Conservation (phyloP, 2,113 vertebrate genomes). For the Aphelocoma coerulescens region DNA sequence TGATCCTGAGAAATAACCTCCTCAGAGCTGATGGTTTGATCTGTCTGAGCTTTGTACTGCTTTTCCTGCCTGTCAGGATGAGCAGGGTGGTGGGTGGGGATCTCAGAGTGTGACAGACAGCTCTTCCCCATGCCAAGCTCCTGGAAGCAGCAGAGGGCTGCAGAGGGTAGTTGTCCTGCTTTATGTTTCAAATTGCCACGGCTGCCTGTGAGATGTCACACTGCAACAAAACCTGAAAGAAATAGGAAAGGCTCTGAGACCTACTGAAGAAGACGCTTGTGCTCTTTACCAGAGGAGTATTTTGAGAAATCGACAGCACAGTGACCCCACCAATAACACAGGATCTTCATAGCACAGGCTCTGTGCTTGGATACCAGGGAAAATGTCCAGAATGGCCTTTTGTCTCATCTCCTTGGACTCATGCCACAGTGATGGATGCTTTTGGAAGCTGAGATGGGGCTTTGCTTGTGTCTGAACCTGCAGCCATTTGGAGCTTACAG, state of each 20-base stretch:
- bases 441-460: slow-evolving; percentile 4
- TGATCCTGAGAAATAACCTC: neutral
- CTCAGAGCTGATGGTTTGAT: neutral
- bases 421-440: neutral
- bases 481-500: neutral
- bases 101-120: neutral
- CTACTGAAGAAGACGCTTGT: neutral
- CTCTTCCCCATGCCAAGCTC: neutral
- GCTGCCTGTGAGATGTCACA: neutral
- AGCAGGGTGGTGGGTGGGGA: neutral
- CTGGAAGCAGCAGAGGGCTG: neutral
- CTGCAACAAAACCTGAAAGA: neutral
- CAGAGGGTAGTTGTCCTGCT: neutral
- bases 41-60: neutral
- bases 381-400: slow-evolving; percentile 3
- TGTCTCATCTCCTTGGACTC: neutral
- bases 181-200: neutral
- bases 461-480: slow-evolving; percentile 11
- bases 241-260: neutral
- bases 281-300: neutral
- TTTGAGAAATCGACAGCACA: neutral
- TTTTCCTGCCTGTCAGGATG: neutral
- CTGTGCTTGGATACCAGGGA: neutral
- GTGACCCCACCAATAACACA: neutral
- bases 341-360: neutral